Base-by-base conservation (phyloP, 2,797 vertebrate genomes). In the Hydrolagus colliei region DNA sequence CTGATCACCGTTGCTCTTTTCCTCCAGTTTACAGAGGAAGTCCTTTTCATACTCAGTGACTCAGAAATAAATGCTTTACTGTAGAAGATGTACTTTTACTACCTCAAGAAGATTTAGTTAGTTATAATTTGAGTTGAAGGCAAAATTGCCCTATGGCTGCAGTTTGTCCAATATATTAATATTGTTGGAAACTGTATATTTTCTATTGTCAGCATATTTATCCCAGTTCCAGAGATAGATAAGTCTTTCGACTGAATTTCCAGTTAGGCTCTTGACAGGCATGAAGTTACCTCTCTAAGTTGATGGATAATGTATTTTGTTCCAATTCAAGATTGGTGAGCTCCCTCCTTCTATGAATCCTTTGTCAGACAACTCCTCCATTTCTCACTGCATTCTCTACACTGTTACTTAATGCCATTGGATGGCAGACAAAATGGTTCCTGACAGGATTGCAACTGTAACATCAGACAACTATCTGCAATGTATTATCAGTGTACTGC, bases 161-260 rank as follows among this genome's bases (percentile, higher is more conserved):
- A 76, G 41, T 76, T 76, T 76, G 41, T 41, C 41, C 2, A 10
- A 11, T 1, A 16, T 14, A 76, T 76, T 76, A 76, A 76, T 76
- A 76, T 76, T 76, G 41, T 76, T 76, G 41, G 18, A 76, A 76
- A 76, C 74, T 59, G 18, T 76, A 76, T 76, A 14, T 73, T 76
- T 76, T 59, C 52, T 76, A 59, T 52, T 76, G 74, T 76, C 59
- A 52, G 59, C 74, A 76, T 52, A 76, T 76, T 76, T 76, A 76
- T 76, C 9, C 41, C 41, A n/a, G 41, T 76, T 59, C 74, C 32
- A 76, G 16, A 52, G 41, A 76, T 76, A 76, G 41, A 59, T 76
- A 76, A 76, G 9, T 8, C 18, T 20, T 59, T 76, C 20, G 74
- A 76, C 1, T 76, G 74, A 35, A 11, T 76, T 76, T 52, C 74